phyloP scores from a whole-genome alignment of 2,888 invertebrate genomes.

The Thalpophila matura region DNA sequence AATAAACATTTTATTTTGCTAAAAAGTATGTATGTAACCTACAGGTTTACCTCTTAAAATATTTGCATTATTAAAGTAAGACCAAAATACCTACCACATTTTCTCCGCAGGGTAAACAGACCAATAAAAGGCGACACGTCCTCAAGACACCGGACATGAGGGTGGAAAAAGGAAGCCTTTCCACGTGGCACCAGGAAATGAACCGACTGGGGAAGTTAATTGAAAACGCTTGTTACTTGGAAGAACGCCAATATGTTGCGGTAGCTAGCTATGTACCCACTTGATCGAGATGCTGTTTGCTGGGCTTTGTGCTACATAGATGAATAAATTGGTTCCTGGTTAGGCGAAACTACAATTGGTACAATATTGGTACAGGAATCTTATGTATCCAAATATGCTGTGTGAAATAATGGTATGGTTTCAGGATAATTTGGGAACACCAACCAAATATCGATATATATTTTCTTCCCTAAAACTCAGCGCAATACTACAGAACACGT shows the following conservation, averaged over 20 bases:
- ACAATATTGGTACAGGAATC: no score
- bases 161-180: slow-evolving; percentile 55
- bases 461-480: not conserved
- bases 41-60: no score
- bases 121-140: slow-evolving; percentile 41
- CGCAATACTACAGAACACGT: not conserved
- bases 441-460: no score
- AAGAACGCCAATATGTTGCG: slow-evolving; percentile 46
- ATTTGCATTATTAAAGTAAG: no score
- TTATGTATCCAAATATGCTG: no score
- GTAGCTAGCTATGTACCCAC: slow-evolving; percentile 10
- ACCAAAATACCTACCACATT: slow-evolving; percentile 2
- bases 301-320: not conserved
- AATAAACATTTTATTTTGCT: no score
- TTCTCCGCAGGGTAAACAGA: slow-evolving; percentile 23
- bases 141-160: slow-evolving; percentile 58
- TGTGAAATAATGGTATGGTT: no score
- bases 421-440: no score
- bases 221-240: slow-evolving; percentile 59
- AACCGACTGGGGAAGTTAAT: slow-evolving; percentile 59
- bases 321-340: not conserved
- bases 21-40: no score
- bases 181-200: slow-evolving; percentile 58
- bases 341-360: not conserved
- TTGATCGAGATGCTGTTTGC: slow-evolving; percentile 4